Conservation (phyloP, 2,888 invertebrate genomes). For the Cerceris ruficornis region DNA sequence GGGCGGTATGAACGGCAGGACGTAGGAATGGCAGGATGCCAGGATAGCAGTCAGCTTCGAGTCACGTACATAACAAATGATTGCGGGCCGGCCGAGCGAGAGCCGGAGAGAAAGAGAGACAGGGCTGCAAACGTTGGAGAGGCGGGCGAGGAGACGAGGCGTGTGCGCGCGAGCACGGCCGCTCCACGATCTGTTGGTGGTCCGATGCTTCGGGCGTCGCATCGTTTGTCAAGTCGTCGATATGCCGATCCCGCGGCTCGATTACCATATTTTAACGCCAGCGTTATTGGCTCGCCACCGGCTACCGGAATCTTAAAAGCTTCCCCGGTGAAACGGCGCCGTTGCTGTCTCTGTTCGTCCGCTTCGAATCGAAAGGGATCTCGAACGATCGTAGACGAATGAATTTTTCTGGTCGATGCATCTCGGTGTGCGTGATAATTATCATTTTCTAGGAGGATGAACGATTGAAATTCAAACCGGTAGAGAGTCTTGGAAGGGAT, state of each 20-base stretch:
- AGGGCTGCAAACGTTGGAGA: slow-evolving; percentile 8
- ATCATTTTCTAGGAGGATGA: too few relatives aligned
- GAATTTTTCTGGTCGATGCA: background rate
- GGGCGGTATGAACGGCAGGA: slow-evolving; percentile 66
- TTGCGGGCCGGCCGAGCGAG: slow-evolving; percentile 71
- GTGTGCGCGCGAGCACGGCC: slow-evolving; percentile 56
- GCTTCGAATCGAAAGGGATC: slow-evolving; percentile 26
- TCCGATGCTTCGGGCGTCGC: slow-evolving; percentile 76
- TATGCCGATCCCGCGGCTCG: slow-evolving; percentile 80
- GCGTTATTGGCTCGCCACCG: slow-evolving; percentile 76
- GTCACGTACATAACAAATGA: slow-evolving; percentile 81
- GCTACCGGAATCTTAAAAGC: slow-evolving; percentile 80
- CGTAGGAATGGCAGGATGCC: slow-evolving; percentile 75
- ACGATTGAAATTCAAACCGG: too few relatives aligned
- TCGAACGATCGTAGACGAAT: background rate
- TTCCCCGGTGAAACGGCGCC: slow-evolving; percentile 10
- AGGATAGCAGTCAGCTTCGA: slow-evolving; percentile 76
- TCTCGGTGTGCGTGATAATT: too few relatives aligned
- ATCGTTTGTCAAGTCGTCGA: slow-evolving; percentile 82
- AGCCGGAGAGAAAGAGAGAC: slow-evolving; percentile 31
- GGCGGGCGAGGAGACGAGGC: slow-evolving; percentile 19
- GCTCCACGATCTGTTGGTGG: slow-evolving; percentile 78
- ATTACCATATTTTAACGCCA: slow-evolving; percentile 82
- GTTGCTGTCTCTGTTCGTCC: background rate
- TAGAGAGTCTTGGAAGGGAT: too few relatives aligned